Evolutionary conservation across 2,797 vertebrate species (phyloP).

Genomic region (Danio jaintianensis): DNA sequence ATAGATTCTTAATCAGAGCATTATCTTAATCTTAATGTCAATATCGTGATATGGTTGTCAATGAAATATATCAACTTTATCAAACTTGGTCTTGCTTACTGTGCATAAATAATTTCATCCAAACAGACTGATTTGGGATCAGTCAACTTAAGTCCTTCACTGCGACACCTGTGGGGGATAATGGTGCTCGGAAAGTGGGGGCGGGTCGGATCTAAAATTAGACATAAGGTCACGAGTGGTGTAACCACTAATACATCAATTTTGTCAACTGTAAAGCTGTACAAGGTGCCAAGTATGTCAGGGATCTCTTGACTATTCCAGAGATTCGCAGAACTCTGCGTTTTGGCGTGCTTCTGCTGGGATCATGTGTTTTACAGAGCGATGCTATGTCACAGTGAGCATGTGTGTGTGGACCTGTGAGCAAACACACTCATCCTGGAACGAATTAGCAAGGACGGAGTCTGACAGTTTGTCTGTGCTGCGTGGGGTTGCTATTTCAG

Average conservation of each 20-base stretch:
- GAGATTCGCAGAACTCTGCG: slow-evolving; percentile 60
- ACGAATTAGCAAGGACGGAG: slow-evolving; percentile 61
- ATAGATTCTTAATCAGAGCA: too few species aligned
- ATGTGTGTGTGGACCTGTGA: slow-evolving; percentile 37
- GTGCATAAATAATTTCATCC: background rate
- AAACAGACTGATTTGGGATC: background rate
- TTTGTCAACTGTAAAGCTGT: slow-evolving; percentile 69
- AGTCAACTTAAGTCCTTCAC: background rate
- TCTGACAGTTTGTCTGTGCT: slow-evolving; percentile 55
- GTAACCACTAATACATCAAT: slow-evolving; percentile 63
- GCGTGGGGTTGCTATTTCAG: slow-evolving; percentile 33
- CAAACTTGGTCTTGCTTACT: background rate
- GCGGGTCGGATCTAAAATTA: slow-evolving; percentile 57
- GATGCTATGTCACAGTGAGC: slow-evolving; percentile 33
- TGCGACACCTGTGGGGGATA: slow-evolving; percentile 52
- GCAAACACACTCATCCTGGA: slow-evolving; percentile 55
- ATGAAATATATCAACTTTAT: background rate
- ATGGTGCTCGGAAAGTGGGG: slow-evolving; percentile 59
- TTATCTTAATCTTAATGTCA: too few species aligned
- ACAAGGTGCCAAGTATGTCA: slow-evolving; percentile 71
- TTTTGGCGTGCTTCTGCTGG: slow-evolving; percentile 59
- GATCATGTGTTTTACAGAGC: slow-evolving; percentile 61
- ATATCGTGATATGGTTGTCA: too few species aligned
- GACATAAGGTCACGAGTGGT: slow-evolving; percentile 63
- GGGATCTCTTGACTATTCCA: slow-evolving; percentile 67